These are phyloP conservation scores for Hemichromis elongatus DNA, from an alignment of 2,113 vertebrate species.

Conservation along the genomic window DNA sequence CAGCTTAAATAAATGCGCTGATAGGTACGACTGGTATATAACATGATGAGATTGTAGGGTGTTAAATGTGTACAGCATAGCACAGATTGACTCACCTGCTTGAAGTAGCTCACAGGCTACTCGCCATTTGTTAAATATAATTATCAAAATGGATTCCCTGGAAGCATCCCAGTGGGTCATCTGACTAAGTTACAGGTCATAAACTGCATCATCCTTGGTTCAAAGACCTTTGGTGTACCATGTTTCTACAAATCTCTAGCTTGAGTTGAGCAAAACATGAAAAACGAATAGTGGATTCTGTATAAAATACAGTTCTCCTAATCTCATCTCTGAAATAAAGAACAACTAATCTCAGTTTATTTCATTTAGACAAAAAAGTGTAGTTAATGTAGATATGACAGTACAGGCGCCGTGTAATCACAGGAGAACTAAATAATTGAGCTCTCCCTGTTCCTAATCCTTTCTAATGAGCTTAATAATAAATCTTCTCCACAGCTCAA, in stretches of 20 bases:
- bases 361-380: background rate
- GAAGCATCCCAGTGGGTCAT: background rate
- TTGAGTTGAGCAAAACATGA: background rate
- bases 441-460: background rate
- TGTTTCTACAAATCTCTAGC: background rate
- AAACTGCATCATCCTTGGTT: background rate
- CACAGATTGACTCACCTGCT: background rate
- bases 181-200: background rate
- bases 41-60: background rate
- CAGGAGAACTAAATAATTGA: background rate
- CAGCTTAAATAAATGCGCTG: background rate
- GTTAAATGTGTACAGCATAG: background rate
- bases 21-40: background rate
- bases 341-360: background rate
- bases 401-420: background rate
- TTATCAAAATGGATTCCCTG: background rate
- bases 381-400: background rate
- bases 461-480: background rate
- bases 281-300: background rate
- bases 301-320: background rate
- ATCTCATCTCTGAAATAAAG: background rate
- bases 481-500: background rate
- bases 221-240: background rate
- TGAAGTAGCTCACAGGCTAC: background rate
- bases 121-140: background rate